Percentiles rank a stretch among this genome's conserved stretches.
Conservation (phyloP, 2,113 vertebrate species). For the Acrocephalus kingi region DNA sequence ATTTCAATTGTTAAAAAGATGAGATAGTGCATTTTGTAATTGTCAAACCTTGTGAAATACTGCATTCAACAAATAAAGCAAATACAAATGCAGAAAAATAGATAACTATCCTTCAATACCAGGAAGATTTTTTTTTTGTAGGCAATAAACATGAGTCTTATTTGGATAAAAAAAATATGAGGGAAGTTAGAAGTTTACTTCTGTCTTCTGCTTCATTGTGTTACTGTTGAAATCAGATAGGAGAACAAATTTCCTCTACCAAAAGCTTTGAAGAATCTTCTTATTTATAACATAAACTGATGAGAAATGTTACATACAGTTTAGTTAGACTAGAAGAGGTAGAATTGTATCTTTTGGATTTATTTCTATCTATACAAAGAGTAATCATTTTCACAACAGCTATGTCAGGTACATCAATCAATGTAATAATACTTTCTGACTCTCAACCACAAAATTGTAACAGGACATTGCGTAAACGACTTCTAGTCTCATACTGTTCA, state of each 20-base stretch:
- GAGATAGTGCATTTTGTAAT: neutral
- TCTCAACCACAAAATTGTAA: neutral
- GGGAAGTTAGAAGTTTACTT: neutral
- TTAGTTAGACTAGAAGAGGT: neutral
- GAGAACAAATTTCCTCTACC: neutral
- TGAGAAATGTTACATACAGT: neutral
- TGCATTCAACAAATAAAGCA: neutral
- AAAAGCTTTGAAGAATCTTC: neutral
- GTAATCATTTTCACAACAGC: neutral
- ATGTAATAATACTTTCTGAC: conserved; percentile 11
- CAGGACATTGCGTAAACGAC: neutral
- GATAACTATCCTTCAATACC: neutral
- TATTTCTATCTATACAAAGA: neutral
- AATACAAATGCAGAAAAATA: neutral
- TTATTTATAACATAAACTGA: neutral
- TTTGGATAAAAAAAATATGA: neutral
- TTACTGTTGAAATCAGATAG: neutral
- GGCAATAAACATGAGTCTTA: neutral
- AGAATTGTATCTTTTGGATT: neutral
- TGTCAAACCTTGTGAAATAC: neutral
- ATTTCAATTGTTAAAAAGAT: neutral
- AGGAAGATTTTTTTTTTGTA: neutral
- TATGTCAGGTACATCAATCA: conserved; percentile 2
- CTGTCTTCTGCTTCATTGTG: neutral
- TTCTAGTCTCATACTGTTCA: neutral